Percentiles rank a stretch among this genome's conserved stretches.
Conservation (phyloP, 2,113 vertebrate genomes). For the Prunella fulvescens region DNA sequence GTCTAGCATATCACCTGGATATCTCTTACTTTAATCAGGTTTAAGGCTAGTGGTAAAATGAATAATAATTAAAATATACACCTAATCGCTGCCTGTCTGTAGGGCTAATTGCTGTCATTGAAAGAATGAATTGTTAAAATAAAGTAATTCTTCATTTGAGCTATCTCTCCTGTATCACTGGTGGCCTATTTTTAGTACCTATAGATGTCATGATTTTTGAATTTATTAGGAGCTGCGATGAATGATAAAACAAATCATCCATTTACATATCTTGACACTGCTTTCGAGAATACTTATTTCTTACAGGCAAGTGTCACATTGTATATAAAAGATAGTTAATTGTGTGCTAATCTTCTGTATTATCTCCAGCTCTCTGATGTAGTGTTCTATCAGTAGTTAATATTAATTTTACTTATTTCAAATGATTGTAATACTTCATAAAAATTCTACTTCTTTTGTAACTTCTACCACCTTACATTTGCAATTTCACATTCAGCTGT, state of each 20-base stretch:
- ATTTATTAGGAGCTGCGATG: constrained; percentile 79
- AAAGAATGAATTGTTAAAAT: constrained; percentile 77
- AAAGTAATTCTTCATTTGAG: constrained; percentile 77
- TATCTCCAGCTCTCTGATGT: constrained; percentile 76
- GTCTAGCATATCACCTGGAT: constrained; percentile 71
- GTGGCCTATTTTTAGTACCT: constrained; percentile 80
- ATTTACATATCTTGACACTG: constrained; percentile 83
- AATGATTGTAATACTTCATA: constrained; percentile 72
- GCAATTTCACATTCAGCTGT: constrained; percentile 67
- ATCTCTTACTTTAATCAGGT: constrained; percentile 72
- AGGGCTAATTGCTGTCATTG: constrained; percentile 81
- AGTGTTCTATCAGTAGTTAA: constrained; percentile 74
- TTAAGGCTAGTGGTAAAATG: constrained; percentile 70
- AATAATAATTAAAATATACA: constrained; percentile 83
- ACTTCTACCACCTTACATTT: constrained; percentile 64
- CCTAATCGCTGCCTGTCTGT: constrained; percentile 78
- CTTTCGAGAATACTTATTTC: constrained; percentile 80
- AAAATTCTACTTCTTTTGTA: constrained; percentile 70
- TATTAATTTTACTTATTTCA: constrained; percentile 81
- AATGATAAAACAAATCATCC: constrained; percentile 84
- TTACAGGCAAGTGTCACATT: constrained; percentile 78
- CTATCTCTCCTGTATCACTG: constrained; percentile 76
- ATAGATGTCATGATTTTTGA: constrained; percentile 83
- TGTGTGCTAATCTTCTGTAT: constrained; percentile 80
- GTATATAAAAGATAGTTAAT: constrained; percentile 83